Evolutionary conservation across 2,888 invertebrate genomes (phyloP), one percentile per base, ranked within the genome.

Genomic region (Hesperia comma): DNA sequence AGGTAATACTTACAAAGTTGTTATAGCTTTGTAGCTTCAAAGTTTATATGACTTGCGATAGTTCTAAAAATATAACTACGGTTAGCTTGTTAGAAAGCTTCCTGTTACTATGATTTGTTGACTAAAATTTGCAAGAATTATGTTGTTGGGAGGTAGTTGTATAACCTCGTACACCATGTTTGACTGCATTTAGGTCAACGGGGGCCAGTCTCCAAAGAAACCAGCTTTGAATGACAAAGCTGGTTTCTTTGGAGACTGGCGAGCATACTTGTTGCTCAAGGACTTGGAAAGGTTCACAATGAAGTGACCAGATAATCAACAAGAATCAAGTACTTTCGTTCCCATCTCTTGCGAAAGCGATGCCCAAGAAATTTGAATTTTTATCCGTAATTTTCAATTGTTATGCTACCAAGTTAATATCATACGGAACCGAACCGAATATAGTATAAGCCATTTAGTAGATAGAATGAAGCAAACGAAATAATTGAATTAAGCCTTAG

Each of bases 211-310:
- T 17, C 46, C 58, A 46, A 60, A n/a, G n/a, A n/a, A n/a, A n/a
- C n/a, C n/a, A n/a, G n/a, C n/a, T n/a, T n/a, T n/a, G n/a, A n/a
- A n/a, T n/a, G n/a, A n/a, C n/a, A n/a, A 60, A 33, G 41, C 26
- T 46, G 58, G 46, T 46, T 60, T 60, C 58, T 33, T 46, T 32
- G 6, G 58, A 60, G 33, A n/a, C 15, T 33, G 49, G 19, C 19
- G 58, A 46, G 32, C 32, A n/a, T 49, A 60, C 58, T 60, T 60
- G 58, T 60, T 60, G 58, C 58, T 57, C 57, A n/a, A 32, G 21
- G 46, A 60, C 46, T 60, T 32, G 32, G 32, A 60, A 32, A 12
- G 17, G 58, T 46, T 60, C 46, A 60, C n/a, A 32, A 57, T 57
- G 26, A 19, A 57, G 17, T 37, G 57, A 49, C 49, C 19, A 19